Base-by-base conservation (phyloP, 2,888 invertebrate species). In the Conchocele bisecta region DNA sequence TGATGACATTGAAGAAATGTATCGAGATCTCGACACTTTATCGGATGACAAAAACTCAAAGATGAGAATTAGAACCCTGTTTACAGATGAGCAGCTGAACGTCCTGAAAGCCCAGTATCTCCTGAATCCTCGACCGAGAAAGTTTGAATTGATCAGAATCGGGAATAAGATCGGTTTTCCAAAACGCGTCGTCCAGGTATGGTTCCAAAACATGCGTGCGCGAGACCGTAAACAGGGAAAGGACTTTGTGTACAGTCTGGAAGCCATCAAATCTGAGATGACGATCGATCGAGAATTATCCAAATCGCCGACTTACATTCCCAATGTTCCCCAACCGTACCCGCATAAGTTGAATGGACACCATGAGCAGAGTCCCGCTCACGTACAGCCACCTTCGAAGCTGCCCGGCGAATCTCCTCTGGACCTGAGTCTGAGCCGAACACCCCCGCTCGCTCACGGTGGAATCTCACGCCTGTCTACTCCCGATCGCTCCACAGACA, bases 151-250 rank as follows among this genome's bases (percentile, higher is more conserved):
- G 83, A 95, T 95, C 57, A 94, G 95, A 89, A 96, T 99, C 84
- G 98, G 89, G 11, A 83, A 83, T 29, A 97, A 98, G 92, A 97
- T 98, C 46, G 97, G 98, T 60, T 93, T 98, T 75, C 97, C 98
- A 90, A 98, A 98, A 91, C 94, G 98, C 83, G 98, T 98, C 54
- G 98, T 98, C 67, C 98, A 98, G 93, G 97, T 97, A 73, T 98
- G 97, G 97, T 98, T 98, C 92, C 98, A 98, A 92, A 98, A 98
- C 91, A 97, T 97, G 63, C 93, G 98, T 84, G 92, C 92, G 5
- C 87, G 93, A 85, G 98, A 98, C 91, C 93, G 97, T 17, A 77
- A 81, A 57, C 81, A 81, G 35, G 88, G 88, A 24, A 84, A 83
- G 51, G 79, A 84, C 42, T 80, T 87, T 20, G 85, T 84, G 3